Evolutionary conservation across 2,888 invertebrate genomes (phyloP).

Genomic region (Phyllotreta striolata): DNA sequence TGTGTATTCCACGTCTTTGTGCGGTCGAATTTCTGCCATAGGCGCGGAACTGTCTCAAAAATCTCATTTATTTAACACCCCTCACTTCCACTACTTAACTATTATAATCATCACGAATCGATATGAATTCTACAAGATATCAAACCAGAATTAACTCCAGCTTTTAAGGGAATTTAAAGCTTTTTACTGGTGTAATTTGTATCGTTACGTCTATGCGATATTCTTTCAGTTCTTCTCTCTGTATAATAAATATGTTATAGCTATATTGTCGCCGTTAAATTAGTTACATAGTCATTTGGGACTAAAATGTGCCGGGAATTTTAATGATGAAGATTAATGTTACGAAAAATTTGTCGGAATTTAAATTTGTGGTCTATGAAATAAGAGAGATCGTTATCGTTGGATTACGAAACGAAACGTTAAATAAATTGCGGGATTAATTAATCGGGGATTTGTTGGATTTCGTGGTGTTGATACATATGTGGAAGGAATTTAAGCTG

Average conservation of each 20-base stretch:
- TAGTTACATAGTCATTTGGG: slow-evolving; percentile 16
- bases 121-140: too few species aligned
- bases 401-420: not conserved
- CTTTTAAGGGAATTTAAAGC: too few species aligned
- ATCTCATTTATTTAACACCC: too few species aligned
- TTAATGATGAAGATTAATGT: slow-evolving; percentile 21
- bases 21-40: not conserved
- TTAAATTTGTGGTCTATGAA: slow-evolving; percentile 3
- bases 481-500: too few species aligned
- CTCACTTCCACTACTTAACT: too few species aligned
- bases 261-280: slow-evolving; percentile 7
- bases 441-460: not conserved
- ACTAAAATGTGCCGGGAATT: slow-evolving; percentile 16
- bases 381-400: not conserved
- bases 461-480: not conserved
- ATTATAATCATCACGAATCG: too few species aligned
- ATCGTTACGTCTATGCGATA: too few species aligned
- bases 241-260: slow-evolving; percentile 5
- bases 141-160: too few species aligned
- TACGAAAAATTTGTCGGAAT: slow-evolving; percentile 15
- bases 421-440: not conserved
- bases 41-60: not conserved
- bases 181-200: too few species aligned
- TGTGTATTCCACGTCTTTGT: slow-evolving; percentile 8
- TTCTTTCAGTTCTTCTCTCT: too few species aligned